phyloP scores from a whole-genome alignment of 2,113 vertebrate species.

The Dipodomys spectabilis region DNA sequence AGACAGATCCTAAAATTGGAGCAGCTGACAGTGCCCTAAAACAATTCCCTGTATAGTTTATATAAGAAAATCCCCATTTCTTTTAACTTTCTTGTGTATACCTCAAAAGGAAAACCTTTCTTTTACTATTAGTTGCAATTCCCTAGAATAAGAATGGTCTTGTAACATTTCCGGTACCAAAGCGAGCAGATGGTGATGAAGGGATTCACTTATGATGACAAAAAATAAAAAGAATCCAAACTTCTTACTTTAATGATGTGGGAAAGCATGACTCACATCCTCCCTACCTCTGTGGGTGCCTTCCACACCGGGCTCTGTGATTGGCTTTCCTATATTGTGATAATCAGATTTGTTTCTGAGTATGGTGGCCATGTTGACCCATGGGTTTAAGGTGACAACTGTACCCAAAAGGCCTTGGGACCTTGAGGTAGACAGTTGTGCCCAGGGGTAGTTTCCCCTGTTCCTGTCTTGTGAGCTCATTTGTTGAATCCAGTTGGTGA shows the following conservation, averaged over 20 bases:
- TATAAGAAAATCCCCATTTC: conserved; percentile 52
- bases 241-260: conserved; percentile 55
- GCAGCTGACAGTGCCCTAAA: conserved; percentile 36
- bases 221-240: conserved; percentile 40
- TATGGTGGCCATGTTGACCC: neutral
- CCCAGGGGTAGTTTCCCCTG: neutral
- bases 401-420: neutral
- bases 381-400: neutral
- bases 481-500: neutral
- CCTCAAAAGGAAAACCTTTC: conserved; percentile 22
- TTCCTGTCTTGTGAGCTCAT: neutral
- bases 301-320: neutral
- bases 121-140: conserved; percentile 43
- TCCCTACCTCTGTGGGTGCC: conserved; percentile 51
- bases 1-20: neutral
- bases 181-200: conserved; percentile 70
- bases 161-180: conserved; percentile 61
- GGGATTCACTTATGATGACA: conserved; percentile 59
- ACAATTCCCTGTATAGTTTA: conserved; percentile 6
- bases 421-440: neutral
- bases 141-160: conserved; percentile 11
- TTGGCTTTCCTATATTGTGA: neutral
- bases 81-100: conserved; percentile 31
- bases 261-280: conserved; percentile 69
- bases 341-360: neutral